Evolutionary conservation across 2,888 invertebrate species (phyloP), one percentile per base, ranked within the genome.

Genomic region (Cheiracanthium punctorium): DNA sequence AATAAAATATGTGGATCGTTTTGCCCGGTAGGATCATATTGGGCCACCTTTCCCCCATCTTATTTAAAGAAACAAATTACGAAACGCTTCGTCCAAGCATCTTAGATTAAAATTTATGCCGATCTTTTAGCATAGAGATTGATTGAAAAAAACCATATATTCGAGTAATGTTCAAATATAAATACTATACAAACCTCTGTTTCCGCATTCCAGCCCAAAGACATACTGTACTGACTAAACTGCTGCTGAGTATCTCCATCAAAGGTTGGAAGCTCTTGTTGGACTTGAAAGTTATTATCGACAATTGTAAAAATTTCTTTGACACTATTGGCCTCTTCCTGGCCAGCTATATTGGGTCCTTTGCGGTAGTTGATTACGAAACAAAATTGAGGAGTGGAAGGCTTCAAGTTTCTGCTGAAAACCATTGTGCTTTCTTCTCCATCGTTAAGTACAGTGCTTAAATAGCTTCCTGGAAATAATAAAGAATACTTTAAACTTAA

Each of bases 341-440:
- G 8, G 2, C 65, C 58, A 30, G 52, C 79, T 0, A 20, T 28
- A 48, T 84, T 73, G 0, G 84, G 84, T 7, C 84, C 84, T 69
- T 84, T 84, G 12, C 84, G 84, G 17, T 79, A 84, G 5, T 17
- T 43, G 7, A 58, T 17, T 4, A 14, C 48, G 14, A 84, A 37
- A 28, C 84, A 84, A 12, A 79, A 84, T 0, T 8, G 5, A 12
- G 1, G 2, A 10, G 28, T 0, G 1, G 20, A 41, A 4, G 71
- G 76, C 17, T 70, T 52, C 8, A 77, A 58, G 7, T 37, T 37
- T 0, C 73, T 84, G 8, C 14, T 17, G 48, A 84, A 84, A 0
- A 28, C 28, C 0, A 84, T 73, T 2, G 77, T 69, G 28, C 84
- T 79, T 29, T 79, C 71, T 24, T 73, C 67, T 1, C 84, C 84